These are phyloP conservation scores for Tautogolabrus adspersus DNA, from an alignment of 2,113 vertebrate genomes.

Conservation along the genomic window DNA sequence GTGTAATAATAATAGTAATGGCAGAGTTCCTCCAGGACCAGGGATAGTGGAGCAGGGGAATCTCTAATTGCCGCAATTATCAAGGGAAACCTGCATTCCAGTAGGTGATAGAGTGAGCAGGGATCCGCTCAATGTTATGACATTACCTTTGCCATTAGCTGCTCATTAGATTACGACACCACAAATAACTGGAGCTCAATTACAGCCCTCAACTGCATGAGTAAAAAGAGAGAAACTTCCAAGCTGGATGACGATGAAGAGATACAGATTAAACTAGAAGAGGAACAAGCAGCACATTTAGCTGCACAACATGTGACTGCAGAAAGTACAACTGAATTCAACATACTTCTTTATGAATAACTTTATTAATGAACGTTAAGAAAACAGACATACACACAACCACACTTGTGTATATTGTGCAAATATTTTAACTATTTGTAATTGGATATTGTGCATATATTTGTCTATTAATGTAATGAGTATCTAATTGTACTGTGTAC, in stretches of 20 bases:
- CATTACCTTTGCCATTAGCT: constrained; percentile 34
- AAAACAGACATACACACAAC: background rate
- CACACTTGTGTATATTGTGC: background rate
- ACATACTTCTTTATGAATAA: background rate
- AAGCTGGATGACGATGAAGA: background rate
- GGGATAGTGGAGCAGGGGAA: constrained; percentile 65
- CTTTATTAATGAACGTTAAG: background rate
- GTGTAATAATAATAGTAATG: constrained; percentile 70
- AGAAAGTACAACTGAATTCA: background rate
- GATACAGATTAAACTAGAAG: background rate
- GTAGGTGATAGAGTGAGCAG: constrained; percentile 44
- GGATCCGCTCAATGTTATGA: constrained; percentile 50
- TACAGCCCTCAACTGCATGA: background rate
- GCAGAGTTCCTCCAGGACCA: constrained; percentile 64
- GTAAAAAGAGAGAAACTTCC: background rate
- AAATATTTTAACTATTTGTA: background rate
- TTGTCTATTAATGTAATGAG: background rate
- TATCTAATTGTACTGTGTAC: background rate
- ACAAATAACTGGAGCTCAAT: constrained; percentile 24
- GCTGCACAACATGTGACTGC: background rate
- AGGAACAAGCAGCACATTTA: too few relatives aligned
- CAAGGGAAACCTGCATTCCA: constrained; percentile 74
- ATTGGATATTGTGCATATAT: background rate
- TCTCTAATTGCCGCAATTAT: constrained; percentile 79
- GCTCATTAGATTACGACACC: constrained; percentile 35